Conservation (phyloP, 2,888 invertebrate species). For the Thelaira solivaga region DNA sequence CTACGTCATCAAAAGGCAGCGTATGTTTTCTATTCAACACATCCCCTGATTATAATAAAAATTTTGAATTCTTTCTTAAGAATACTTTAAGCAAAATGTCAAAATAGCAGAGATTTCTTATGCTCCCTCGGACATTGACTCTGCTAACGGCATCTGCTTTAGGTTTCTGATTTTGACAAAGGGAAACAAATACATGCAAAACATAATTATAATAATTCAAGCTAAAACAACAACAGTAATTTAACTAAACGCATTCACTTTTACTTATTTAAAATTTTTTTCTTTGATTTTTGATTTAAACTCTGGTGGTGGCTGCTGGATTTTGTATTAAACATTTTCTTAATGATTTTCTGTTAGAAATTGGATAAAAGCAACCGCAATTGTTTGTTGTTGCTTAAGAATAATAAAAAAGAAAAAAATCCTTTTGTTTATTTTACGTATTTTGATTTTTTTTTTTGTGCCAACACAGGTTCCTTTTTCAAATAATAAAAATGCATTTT, state of each 20-base stretch:
- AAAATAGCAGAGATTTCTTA: constrained; percentile 41
- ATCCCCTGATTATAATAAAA: constrained; percentile 12
- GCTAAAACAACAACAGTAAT: constrained; percentile 24
- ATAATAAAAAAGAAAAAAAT: too few relatives aligned
- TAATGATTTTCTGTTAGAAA: constrained; percentile 32
- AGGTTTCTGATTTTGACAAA: constrained; percentile 51
- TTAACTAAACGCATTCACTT: constrained; percentile 12
- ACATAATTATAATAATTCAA: constrained; percentile 51
- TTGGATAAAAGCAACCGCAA: constrained; percentile 70
- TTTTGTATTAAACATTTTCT: constrained; percentile 26
- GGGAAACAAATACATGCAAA: not conserved
- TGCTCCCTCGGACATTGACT: constrained; percentile 71
- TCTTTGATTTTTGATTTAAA: not conserved
- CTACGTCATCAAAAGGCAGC: constrained; percentile 48
- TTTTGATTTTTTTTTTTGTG: too few relatives aligned
- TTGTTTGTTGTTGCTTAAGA: constrained; percentile 65
- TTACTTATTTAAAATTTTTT: not conserved
- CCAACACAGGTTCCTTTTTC: too few relatives aligned
- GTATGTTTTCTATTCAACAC: constrained; percentile 9
- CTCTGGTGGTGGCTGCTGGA: constrained; percentile 56
- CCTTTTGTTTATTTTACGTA: too few relatives aligned
- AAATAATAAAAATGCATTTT: too few relatives aligned
- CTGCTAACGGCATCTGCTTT: constrained; percentile 71
- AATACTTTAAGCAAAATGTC: constrained; percentile 14
- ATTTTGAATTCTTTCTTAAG: constrained; percentile 16